A percentile compares a stretch with the other conserved stretches of the same genome.
Evolutionary conservation across 2,888 invertebrate species (phyloP).

Genomic region (Drosophila lacicola): DNA sequence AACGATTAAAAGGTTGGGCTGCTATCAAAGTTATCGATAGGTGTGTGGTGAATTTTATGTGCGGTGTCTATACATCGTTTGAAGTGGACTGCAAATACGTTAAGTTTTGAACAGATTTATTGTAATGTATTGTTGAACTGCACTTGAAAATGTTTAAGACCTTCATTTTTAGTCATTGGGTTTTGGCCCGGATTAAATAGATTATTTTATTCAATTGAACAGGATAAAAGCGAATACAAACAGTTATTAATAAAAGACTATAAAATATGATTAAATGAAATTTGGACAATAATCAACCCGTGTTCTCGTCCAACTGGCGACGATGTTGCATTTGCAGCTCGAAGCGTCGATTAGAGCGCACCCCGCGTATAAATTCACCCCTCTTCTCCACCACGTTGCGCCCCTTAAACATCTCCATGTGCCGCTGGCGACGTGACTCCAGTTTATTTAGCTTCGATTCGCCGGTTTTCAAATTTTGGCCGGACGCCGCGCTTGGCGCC

Average conservation of each 20-base stretch:
- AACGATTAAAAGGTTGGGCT: slow-evolving; percentile 11
- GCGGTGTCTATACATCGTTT: neutral
- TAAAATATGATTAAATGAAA: slow-evolving; percentile 5
- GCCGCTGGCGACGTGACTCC: slow-evolving; percentile 74
- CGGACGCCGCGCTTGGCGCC: neutral
- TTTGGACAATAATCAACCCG: slow-evolving; percentile 4
- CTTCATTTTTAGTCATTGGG: neutral
- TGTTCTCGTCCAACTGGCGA: slow-evolving; percentile 77
- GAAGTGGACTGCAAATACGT: neutral
- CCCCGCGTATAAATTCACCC: slow-evolving; percentile 86
- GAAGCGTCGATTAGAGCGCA: slow-evolving; percentile 90
- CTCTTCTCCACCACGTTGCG: slow-evolving; percentile 47
- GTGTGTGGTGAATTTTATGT: neutral
- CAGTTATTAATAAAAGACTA: neutral
- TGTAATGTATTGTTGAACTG: neutral
- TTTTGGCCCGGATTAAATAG: neutral
- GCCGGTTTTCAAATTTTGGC: neutral
- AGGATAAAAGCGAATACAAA: slow-evolving; percentile 4
- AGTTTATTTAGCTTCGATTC: slow-evolving; percentile 53
- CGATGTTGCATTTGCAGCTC: slow-evolving; percentile 90
- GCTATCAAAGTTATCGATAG: slow-evolving; percentile 1
- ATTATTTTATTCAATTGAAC: neutral
- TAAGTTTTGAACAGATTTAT: slow-evolving; percentile 4
- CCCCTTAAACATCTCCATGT: slow-evolving; percentile 82
- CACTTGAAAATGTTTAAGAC: neutral